phyloP scores from a whole-genome alignment of 2,797 vertebrate genomes.

The Alcedo quadribrachys region DNA sequence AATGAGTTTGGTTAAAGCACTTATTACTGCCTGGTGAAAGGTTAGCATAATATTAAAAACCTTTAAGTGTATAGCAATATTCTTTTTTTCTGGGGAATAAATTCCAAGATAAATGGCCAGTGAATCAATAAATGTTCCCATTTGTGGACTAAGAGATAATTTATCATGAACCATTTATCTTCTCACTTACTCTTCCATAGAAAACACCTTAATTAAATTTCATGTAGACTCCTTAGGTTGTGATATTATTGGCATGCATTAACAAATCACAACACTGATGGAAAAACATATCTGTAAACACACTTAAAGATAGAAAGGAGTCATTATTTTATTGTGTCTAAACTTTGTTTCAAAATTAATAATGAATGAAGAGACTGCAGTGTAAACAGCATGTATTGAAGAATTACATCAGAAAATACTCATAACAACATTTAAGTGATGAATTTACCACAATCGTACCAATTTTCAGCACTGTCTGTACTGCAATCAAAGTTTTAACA shows the following conservation, averaged over 20 bases:
- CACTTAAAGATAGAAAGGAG: neutral
- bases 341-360: neutral
- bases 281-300: neutral
- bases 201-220: constrained; percentile 48
- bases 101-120: constrained; percentile 17
- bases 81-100: constrained; percentile 13
- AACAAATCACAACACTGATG: neutral
- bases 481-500: neutral
- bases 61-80: neutral
- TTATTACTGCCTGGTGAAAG: constrained; percentile 15
- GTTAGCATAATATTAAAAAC: constrained; percentile 10
- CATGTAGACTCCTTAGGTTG: neutral
- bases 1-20: constrained; percentile 2
- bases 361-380: neutral
- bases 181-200: neutral
- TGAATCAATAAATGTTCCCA: constrained; percentile 43
- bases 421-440: neutral
- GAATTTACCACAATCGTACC: accelerated
- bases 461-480: neutral
- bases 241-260: neutral
- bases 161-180: constrained; percentile 37
- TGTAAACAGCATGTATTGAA: neutral
- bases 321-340: neutral
- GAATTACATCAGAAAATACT: neutral
- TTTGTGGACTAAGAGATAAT: constrained; percentile 35